Base-by-base conservation (phyloP, 2,113 vertebrate genomes). In the Leptodactylus fuscus region DNA sequence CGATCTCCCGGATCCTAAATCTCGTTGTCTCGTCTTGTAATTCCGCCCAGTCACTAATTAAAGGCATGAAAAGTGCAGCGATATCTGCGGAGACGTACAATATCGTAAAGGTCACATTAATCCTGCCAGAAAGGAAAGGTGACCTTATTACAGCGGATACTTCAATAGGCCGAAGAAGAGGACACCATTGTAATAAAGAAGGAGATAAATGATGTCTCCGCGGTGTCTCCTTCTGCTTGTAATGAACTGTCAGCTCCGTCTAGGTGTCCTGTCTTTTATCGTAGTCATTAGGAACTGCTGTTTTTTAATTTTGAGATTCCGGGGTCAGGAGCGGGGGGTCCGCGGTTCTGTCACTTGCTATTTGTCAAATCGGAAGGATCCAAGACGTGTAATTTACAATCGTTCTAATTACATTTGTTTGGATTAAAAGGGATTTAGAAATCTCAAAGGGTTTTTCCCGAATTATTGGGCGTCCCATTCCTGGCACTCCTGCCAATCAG, bases 41-140 rank as follows among this genome's bases (percentile, higher is more conserved):
- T 60, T 36, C 75, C 2, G 49, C 49, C 36, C 49, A 36, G 32
- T 36, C 49, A 16, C 76, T 79, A 60, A 79, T 60, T 79, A 79
- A 58, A 41, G 76, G 55, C 51, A 53, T 77, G 75, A 78, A 41
- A 60, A 79, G 76, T 12, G 51, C 51, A 58, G 49, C 18, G 49
- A 20, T 78, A 36, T 51, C 36, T 77, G 46, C 44, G 0, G 71
- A 46, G 4, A 48, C 24, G 29, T n/a, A 55, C 75, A 12, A 49
- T 78, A 13, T 53, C 11, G 27, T 22, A 78, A 78, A 78, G 75
- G 75, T 78, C 75, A 55, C 75, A 7, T 36, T 55, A 36, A 20
- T 13, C 60, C 76, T 79, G 51, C 32, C 51, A 60, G 51, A 41
- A 24, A n/a, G 51, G 34, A 79, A 16, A 79, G 76, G 51, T 38